These are phyloP conservation scores for Oncorhynchus keta DNA, from an alignment of 2,113 vertebrate genomes.

Conservation along the genomic window DNA sequence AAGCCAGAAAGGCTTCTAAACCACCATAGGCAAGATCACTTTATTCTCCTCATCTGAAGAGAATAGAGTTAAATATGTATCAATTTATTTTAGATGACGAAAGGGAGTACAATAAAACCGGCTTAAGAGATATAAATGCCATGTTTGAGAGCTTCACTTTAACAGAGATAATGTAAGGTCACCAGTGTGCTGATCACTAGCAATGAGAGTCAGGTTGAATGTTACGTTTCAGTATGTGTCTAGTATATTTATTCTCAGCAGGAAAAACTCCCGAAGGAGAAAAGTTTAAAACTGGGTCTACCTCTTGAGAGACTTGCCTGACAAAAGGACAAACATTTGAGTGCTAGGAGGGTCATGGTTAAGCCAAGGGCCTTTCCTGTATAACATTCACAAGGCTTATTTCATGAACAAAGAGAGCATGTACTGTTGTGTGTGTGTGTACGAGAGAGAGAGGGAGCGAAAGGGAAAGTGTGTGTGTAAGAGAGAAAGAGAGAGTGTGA, in stretches of 20 bases:
- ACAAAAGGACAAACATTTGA: neutral
- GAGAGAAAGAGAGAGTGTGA: neutral
- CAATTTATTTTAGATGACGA: neutral
- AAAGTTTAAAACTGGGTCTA: neutral
- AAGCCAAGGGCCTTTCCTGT: slow-evolving; percentile 35
- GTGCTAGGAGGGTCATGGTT: slow-evolving; percentile 39
- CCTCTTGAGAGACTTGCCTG: neutral
- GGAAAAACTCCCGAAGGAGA: too few relatives aligned
- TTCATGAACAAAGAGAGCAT: slow-evolving; percentile 43
- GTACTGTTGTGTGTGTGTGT: too few relatives aligned
- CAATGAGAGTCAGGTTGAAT: too few relatives aligned
- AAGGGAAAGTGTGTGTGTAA: too few relatives aligned
- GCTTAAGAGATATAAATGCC: too few relatives aligned
- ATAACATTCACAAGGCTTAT: slow-evolving; percentile 44
- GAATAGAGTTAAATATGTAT: slow-evolving; percentile 4
- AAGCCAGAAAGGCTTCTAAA: slow-evolving; percentile 35
- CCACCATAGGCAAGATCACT: neutral
- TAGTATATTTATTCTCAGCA: too few relatives aligned
- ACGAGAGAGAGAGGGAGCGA: too few relatives aligned
- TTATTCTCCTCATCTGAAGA: slow-evolving; percentile 17
- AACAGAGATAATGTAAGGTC: neutral
- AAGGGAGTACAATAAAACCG: neutral
- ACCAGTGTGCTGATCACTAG: neutral
- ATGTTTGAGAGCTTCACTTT: neutral
- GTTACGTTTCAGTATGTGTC: too few relatives aligned